Conservation (phyloP, 2,797 vertebrate species). For the Rhynchonycteris naso region DNA sequence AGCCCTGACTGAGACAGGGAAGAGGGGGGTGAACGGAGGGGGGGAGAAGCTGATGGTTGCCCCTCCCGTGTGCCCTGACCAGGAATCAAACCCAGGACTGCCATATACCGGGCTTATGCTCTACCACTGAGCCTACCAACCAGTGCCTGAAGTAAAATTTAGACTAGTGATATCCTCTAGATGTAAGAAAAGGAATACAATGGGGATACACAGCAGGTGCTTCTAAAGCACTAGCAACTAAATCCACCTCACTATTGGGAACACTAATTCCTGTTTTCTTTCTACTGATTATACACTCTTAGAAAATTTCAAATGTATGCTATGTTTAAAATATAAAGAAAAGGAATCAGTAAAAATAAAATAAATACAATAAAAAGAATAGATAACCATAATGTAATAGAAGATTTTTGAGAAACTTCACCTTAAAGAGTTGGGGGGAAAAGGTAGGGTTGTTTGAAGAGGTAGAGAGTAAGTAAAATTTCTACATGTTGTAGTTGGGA, state of each 20-base stretch:
- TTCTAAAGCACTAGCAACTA: background rate
- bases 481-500: background rate
- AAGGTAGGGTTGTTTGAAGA: background rate
- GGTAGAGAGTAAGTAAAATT: background rate
- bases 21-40: too few relatives aligned
- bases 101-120: too few relatives aligned
- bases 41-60: too few relatives aligned
- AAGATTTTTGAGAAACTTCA: slow-evolving; percentile 1
- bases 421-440: background rate
- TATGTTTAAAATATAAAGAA: background rate
- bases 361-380: background rate
- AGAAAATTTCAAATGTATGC: background rate
- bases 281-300: background rate
- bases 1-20: too few relatives aligned
- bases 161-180: background rate
- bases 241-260: background rate
- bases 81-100: too few relatives aligned
- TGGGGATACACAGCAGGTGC: background rate
- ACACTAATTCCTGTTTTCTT: background rate
- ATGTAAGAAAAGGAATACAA: background rate
- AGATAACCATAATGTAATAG: background rate
- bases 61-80: too few relatives aligned
- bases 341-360: background rate
- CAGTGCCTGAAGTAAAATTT: background rate
- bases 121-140: too few relatives aligned